Conservation (phyloP, 1,140 invertebrate genomes). For the Notospermus geniculatus region DNA sequence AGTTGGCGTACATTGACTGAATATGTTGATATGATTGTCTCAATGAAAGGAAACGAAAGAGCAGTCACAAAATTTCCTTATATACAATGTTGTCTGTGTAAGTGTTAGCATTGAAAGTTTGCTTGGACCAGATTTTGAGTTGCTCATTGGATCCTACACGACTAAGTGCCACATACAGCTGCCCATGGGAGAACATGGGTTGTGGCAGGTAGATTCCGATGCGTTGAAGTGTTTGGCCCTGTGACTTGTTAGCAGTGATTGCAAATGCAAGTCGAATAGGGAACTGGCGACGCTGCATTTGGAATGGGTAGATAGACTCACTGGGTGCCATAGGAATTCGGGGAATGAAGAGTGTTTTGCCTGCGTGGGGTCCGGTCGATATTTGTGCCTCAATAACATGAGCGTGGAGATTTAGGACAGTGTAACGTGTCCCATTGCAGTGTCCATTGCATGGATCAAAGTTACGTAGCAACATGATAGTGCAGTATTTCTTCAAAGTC, state of each 20-base stretch:
- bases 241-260: constrained; percentile 62
- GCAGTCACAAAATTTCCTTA: constrained; percentile 3
- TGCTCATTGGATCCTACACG: constrained; percentile 15
- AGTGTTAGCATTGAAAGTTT: background rate
- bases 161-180: constrained; percentile 39
- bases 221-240: constrained; percentile 56
- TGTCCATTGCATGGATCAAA: constrained; percentile 35
- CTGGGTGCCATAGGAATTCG: constrained; percentile 25
- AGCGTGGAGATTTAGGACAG: constrained; percentile 27
- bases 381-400: constrained; percentile 30
- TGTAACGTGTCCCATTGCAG: constrained; percentile 52
- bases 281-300: constrained; percentile 60
- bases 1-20: no score
- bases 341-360: constrained; percentile 28
- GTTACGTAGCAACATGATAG: constrained; percentile 54
- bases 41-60: background rate
- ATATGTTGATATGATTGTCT: no score
- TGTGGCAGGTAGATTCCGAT: constrained; percentile 28
- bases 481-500: constrained; percentile 42
- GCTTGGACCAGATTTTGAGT: background rate
- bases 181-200: constrained; percentile 36
- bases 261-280: constrained; percentile 57
- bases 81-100: constrained; percentile 8
- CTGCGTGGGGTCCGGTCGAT: constrained; percentile 14
- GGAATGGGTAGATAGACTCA: constrained; percentile 26